Percentiles rank a stretch among this genome's conserved stretches.
Conservation (phyloP, 2,113 vertebrate species). For the Mastomys coucha region DNA sequence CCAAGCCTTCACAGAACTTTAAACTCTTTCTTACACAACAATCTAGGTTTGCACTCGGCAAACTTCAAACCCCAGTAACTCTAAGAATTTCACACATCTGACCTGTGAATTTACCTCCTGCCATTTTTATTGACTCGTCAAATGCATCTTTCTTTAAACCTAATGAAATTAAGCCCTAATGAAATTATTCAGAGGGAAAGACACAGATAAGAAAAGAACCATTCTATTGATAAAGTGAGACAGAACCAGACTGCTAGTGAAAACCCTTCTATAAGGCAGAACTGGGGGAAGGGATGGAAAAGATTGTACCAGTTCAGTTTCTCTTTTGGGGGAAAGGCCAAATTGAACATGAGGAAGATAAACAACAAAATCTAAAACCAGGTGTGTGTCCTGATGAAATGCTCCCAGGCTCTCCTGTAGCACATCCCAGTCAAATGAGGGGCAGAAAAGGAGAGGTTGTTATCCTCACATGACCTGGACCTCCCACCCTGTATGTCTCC, state of each 20-base stretch:
- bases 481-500: constrained; percentile 43
- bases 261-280: not conserved
- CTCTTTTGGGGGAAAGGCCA: not conserved
- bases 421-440: not conserved
- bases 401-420: not conserved
- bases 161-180: constrained; percentile 64
- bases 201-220: not conserved
- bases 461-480: constrained; percentile 31
- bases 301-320: not conserved
- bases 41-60: not conserved
- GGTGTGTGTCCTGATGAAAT: not conserved
- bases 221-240: not conserved
- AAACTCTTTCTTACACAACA: not conserved
- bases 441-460: not conserved
- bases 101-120: constrained; percentile 17
- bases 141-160: constrained; percentile 57
- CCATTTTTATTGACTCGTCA: constrained; percentile 54
- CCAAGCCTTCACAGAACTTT: not conserved
- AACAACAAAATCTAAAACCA: not conserved
- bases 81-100: constrained; percentile 50
- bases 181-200: constrained; percentile 63
- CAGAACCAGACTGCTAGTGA: not conserved
- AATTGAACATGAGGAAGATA: not conserved
- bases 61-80: constrained; percentile 36
- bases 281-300: not conserved